phyloP scores from a whole-genome alignment of 2,888 invertebrate species.

The Actias luna region DNA sequence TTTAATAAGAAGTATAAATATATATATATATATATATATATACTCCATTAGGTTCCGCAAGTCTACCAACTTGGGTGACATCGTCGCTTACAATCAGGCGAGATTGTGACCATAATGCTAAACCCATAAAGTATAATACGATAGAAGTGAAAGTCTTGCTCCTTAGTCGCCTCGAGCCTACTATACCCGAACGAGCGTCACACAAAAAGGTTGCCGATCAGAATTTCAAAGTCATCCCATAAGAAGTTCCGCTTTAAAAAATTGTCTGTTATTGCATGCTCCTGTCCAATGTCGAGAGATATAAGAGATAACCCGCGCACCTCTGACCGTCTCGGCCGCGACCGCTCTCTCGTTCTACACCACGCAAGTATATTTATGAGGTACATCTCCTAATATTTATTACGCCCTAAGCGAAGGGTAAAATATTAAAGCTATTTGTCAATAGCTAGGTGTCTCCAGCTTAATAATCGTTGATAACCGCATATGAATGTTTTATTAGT shows the following conservation, averaged over 20 bases:
- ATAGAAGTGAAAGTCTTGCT: too few relatives aligned
- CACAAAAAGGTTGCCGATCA: too few relatives aligned
- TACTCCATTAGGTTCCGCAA: too few relatives aligned
- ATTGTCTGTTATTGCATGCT: conserved; percentile 23
- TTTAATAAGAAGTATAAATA: too few relatives aligned
- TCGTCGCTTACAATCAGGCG: too few relatives aligned
- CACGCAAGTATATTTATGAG: conserved; percentile 21
- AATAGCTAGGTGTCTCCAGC: conserved; percentile 27
- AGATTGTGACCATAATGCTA: too few relatives aligned
- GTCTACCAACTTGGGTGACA: too few relatives aligned
- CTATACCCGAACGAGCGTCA: too few relatives aligned
- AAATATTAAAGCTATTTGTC: conserved; percentile 34
- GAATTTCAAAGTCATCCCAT: too few relatives aligned
- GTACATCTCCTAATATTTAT: conserved; percentile 14
- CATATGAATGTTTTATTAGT: conserved; percentile 10
- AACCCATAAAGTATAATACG: too few relatives aligned
- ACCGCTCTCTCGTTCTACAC: conserved; percentile 28
- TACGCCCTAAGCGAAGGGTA: conserved; percentile 25
- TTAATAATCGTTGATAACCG: conserved; percentile 36
- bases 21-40: too few relatives aligned
- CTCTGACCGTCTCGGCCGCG: conserved; percentile 34
- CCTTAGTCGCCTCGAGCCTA: too few relatives aligned
- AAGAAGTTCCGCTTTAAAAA: background rate
- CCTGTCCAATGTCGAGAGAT: conserved; percentile 31
- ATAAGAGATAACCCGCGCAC: conserved; percentile 52